Base-by-base conservation (phyloP, 2,888 invertebrate species). In the Sisyra terminalis region DNA sequence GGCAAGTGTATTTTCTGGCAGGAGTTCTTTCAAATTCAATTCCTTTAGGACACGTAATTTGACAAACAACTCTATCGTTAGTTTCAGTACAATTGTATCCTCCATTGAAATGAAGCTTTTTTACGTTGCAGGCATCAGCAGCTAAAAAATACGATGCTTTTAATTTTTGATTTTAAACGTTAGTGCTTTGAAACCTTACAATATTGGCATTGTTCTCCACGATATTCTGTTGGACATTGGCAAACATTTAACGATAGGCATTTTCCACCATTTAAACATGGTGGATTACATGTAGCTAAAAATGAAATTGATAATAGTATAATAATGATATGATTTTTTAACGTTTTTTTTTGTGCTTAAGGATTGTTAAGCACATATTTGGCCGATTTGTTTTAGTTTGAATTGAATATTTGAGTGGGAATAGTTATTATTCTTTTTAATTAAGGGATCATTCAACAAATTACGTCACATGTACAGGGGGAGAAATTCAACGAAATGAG, bases 191-290 rank as follows among this genome's bases (percentile, higher is more conserved):
- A 42, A 2, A 34, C 57, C 67, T 66, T 57, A 73, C 73, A 53
- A 52, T 77, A 81, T 61, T 83, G 80, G 52, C 82, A 84, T 52
- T 75, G 74, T 0, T 75, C 67, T n/a, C 83, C 83, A 46, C 74
- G 69, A 51, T 67, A 81, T 2, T 73, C 71, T 47, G 71, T 66
- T 0, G 84, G 75, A 55, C 90, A 92, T 49, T 82, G 77, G 50
- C 90, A 92, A 2, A 73, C 67, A 54, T 88, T 80, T 8, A 76
- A 70, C 0, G 80, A 69, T 0, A 86, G 62, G 56, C 90, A 92
- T n/a, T 71, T 69, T 0, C 90, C 90, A 1, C 82, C 86, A 55
- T 90, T 86, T 46, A 69, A 57, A 54, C 90, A 92, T 0, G 77
- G 69, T 1, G 85, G 86, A 41, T 66, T 58, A 49, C 83, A 83